A percentile compares a stretch with the other conserved stretches of the same genome.
phyloP scores from a whole-genome alignment of 2,888 invertebrate genomes.

The Parnassius orleans region DNA sequence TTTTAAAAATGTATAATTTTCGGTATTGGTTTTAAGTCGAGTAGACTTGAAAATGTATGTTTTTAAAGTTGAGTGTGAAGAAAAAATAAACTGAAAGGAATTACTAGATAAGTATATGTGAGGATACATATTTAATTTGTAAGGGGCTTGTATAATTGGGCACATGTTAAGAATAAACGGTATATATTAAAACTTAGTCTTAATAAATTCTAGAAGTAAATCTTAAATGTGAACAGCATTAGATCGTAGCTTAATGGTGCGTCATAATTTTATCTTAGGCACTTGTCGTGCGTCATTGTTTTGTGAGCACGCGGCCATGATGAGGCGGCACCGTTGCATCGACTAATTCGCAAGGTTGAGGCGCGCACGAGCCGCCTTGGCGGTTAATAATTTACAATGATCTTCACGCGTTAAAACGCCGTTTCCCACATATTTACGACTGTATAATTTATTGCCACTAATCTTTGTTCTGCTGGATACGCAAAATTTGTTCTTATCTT shows the following conservation, averaged over 20 bases:
- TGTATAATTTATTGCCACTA: constrained; percentile 35
- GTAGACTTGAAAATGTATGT: no score
- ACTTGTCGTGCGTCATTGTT: not conserved
- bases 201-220: no score
- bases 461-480: constrained; percentile 12
- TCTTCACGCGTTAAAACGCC: constrained; percentile 58
- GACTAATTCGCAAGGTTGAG: constrained; percentile 70
- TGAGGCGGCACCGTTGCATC: constrained; percentile 38
- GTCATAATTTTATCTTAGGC: not conserved
- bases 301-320: constrained; percentile 32
- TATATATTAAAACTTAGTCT: no score
- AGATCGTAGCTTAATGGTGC: not conserved
- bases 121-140: no score
- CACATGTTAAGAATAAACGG: no score
- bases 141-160: no score
- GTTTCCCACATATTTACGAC: constrained; percentile 58
- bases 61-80: no score
- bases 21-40: no score
- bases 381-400: constrained; percentile 64
- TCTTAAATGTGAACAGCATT: no score
- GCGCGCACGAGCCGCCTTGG: constrained; percentile 69
- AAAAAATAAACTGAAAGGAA: no score
- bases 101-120: no score
- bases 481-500: constrained; percentile 12
- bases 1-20: no score